phyloP scores from a whole-genome alignment of 2,797 vertebrate genomes.

The Nyctibius grandis region DNA sequence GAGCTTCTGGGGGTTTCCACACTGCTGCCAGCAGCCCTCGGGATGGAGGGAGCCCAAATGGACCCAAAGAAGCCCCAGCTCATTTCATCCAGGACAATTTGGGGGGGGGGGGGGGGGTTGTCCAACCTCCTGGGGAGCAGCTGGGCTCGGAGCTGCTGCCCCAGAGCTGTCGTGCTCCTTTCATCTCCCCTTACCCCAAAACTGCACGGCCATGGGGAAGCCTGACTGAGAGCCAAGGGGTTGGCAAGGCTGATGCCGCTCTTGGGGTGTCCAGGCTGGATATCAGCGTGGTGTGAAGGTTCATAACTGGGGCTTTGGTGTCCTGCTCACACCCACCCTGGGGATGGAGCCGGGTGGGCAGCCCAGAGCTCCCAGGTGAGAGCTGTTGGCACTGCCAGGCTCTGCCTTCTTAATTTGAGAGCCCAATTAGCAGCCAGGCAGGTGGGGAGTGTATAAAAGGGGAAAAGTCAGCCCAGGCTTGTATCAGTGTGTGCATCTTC shows the following conservation, averaged over 20 bases:
- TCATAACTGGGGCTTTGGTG: neutral
- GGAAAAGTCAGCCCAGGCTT: neutral
- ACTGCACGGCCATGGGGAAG: rapidly evolving
- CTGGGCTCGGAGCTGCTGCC: neutral
- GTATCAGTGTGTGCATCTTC: neutral
- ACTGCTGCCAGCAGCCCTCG: neutral
- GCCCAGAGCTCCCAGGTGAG: neutral
- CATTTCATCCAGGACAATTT: neutral
- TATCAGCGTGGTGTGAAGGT: neutral
- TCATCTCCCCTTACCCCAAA: neutral
- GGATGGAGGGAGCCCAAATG: neutral
- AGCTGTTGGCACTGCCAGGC: neutral
- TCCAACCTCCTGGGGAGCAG: neutral
- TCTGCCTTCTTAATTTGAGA: neutral
- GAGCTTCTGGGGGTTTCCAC: neutral
- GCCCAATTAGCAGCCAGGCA: neutral
- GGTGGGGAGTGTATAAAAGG: neutral
- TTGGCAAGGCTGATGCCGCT: rapidly evolving
- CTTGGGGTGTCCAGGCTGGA: neutral
- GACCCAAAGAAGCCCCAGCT: neutral
- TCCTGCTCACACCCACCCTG: neutral
- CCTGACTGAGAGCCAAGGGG: neutral
- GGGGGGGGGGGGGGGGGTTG: rapidly evolving
- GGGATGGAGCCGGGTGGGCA: neutral
- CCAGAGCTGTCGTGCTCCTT: neutral